phyloP scores from a whole-genome alignment of 2,113 vertebrate genomes.

The Pollimyrus isidori region DNA sequence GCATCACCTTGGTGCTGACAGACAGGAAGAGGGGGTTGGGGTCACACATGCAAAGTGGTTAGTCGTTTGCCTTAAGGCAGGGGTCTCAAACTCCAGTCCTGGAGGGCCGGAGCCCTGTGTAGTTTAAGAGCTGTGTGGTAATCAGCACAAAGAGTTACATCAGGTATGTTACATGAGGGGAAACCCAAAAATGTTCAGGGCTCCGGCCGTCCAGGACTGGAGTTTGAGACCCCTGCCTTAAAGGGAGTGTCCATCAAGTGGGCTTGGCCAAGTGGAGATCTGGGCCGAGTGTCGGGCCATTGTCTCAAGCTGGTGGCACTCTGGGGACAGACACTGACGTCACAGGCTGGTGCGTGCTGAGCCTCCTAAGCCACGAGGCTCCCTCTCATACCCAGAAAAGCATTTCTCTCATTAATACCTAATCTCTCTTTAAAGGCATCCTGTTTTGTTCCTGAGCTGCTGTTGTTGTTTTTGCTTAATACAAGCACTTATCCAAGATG shows the following conservation, averaged over 20 bases:
- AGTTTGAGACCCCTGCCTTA: no score
- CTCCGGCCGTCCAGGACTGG: no score
- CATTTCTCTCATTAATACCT: background rate
- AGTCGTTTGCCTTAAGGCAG: background rate
- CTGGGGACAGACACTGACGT: background rate
- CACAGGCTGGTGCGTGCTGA: background rate
- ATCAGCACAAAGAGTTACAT: no score
- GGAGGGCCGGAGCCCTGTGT: no score
- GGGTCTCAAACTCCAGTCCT: no score
- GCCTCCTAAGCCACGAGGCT: background rate
- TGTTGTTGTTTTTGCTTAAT: slow-evolving; percentile 6
- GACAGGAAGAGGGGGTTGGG: background rate
- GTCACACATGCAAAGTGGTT: no score
- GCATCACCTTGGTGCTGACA: background rate
- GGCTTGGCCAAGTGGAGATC: background rate
- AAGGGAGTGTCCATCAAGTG: background rate
- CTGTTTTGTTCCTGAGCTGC: background rate
- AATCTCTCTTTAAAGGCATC: background rate
- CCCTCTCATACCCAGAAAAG: background rate
- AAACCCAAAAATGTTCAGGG: no score
- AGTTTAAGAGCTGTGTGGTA: no score
- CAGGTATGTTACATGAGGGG: no score
- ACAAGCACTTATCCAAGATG: slow-evolving; percentile 5
- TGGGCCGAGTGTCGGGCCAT: background rate
- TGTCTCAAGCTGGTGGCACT: background rate